phyloP scores from a whole-genome alignment of 2,113 vertebrate genomes.

The Osmerus eperlanus region DNA sequence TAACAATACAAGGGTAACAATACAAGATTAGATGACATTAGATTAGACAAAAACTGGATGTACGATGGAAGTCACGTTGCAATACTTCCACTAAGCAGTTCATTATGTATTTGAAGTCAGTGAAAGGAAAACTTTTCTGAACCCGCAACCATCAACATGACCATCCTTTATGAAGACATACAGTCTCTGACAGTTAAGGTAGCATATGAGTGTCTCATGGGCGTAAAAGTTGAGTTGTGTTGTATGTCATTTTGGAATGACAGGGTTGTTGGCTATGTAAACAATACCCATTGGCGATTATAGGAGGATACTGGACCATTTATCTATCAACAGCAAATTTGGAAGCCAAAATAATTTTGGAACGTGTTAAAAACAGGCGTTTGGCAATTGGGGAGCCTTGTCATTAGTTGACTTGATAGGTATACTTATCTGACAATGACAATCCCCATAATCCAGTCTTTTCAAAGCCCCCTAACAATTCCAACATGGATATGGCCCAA shows the following conservation, averaged over 20 bases:
- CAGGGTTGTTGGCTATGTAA: too few species aligned
- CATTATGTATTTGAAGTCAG: background rate
- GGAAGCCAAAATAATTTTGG: background rate
- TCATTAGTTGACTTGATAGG: conserved; percentile 36
- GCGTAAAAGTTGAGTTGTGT: too few species aligned
- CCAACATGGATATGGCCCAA: conserved; percentile 1
- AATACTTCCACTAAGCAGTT: background rate
- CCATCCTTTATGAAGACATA: background rate
- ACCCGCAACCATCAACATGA: too few species aligned
- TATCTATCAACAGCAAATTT: background rate
- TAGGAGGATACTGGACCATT: background rate
- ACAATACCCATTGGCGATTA: too few species aligned
- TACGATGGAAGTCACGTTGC: too few species aligned
- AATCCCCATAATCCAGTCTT: conserved; percentile 16
- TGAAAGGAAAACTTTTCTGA: background rate
- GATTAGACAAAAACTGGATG: too few species aligned
- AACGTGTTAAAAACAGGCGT: too few species aligned
- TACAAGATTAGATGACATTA: too few species aligned
- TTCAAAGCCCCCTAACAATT: background rate
- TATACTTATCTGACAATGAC: conserved; percentile 50
- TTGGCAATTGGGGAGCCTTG: conserved; percentile 22
- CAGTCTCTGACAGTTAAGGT: too few species aligned
- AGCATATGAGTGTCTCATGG: too few species aligned
- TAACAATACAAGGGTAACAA: background rate
- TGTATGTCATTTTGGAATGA: too few species aligned